phyloP scores from a whole-genome alignment of 2,888 invertebrate genomes.

The Nasonovia ribisnigri region DNA sequence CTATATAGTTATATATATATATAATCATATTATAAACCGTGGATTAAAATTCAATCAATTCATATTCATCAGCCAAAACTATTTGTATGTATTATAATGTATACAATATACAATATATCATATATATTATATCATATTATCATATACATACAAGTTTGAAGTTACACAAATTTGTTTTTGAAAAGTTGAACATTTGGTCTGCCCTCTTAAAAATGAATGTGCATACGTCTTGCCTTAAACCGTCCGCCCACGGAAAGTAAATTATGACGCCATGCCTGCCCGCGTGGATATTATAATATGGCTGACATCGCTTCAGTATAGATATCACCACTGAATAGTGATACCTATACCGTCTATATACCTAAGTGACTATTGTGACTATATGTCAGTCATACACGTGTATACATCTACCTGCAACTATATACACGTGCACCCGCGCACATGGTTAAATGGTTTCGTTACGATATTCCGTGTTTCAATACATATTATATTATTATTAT shows the following conservation, averaged over 20 bases:
- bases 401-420: neutral
- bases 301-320: neutral
- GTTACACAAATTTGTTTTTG: neutral
- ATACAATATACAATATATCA: neutral
- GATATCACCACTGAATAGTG: neutral
- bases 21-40: neutral
- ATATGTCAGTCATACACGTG: neutral
- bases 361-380: neutral
- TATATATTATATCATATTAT: too few relatives aligned
- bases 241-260: neutral
- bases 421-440: neutral
- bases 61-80: neutral
- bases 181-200: neutral
- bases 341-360: neutral
- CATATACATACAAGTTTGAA: too few relatives aligned
- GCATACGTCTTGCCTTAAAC: neutral
- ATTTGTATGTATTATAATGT: neutral
- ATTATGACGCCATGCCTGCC: neutral
- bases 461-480: neutral
- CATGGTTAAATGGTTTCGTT: slow-evolving; percentile 2
- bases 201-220: neutral
- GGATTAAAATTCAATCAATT: neutral
- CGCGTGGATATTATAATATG: neutral
- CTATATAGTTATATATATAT: too few relatives aligned
- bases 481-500: neutral